These are phyloP conservation scores for Euwallacea similis DNA, from an alignment of 1,140 invertebrate genomes.

Conservation along the genomic window DNA sequence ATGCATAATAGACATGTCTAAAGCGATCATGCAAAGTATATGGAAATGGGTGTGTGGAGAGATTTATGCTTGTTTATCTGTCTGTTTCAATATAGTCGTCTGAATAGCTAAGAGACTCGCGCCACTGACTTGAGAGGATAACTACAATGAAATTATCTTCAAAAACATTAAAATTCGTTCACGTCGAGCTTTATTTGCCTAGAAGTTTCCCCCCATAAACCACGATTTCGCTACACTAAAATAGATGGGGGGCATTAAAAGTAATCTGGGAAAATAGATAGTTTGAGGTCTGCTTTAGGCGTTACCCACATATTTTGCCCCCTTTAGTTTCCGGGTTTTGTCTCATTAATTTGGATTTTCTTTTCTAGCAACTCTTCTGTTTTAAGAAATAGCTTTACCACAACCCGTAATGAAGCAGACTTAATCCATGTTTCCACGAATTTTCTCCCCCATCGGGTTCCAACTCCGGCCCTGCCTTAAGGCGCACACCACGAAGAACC, in stretches of 20 bases:
- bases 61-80: constrained; percentile 23
- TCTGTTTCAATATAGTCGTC: constrained; percentile 7
- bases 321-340: neutral
- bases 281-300: constrained; percentile 1
- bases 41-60: constrained; percentile 19
- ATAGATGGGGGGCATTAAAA: constrained; percentile 17
- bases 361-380: neutral
- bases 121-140: neutral
- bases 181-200: constrained; percentile 1
- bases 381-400: neutral
- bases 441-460: too few relatives aligned
- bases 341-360: neutral
- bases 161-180: neutral
- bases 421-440: too few relatives aligned
- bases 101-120: neutral
- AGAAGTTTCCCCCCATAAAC: neutral
- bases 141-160: neutral
- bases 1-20: constrained; percentile 34
- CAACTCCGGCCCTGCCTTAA: too few relatives aligned
- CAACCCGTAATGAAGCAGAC: too few relatives aligned
- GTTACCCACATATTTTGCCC: neutral
- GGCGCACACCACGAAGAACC: too few relatives aligned
- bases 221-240: constrained; percentile 7
- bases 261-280: constrained; percentile 12
- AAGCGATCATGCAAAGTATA: constrained; percentile 34